Evolutionary conservation across 1,140 invertebrate species (phyloP).

Genomic region (Yoshiicerus persimilis): DNA sequence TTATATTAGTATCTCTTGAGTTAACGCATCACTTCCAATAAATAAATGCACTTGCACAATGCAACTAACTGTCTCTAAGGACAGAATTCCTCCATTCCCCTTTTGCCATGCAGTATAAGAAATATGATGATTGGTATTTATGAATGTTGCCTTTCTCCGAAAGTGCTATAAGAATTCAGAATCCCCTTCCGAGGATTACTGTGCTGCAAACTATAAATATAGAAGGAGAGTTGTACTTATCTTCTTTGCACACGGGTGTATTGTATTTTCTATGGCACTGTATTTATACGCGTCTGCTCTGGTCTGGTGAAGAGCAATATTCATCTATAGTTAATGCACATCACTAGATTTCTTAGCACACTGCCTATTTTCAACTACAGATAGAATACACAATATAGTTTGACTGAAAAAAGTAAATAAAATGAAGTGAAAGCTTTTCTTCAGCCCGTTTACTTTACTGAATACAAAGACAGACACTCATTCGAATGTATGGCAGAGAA

Average conservation of each 20-base stretch:
- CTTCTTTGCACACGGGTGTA: no score
- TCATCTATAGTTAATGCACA: neutral
- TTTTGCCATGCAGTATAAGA: neutral
- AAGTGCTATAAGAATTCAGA: neutral
- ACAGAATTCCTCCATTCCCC: neutral
- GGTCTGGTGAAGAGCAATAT: neutral
- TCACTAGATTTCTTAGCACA: no score
- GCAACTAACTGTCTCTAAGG: neutral
- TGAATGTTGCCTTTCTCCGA: neutral
- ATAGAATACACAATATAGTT: neutral
- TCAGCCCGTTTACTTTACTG: neutral
- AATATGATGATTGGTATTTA: conserved; percentile 21
- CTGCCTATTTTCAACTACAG: no score
- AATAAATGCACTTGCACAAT: neutral
- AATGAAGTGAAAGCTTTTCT: conserved; percentile 14
- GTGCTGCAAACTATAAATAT: no score
- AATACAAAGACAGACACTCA: conserved; percentile 1
- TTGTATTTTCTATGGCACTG: no score
- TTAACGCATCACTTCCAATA: neutral
- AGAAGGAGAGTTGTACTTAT: no score
- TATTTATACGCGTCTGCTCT: no score
- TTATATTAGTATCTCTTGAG: neutral
- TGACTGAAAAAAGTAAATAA: neutral
- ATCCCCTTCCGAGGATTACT: neutral
- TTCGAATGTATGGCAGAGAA: conserved; percentile 3